Evolutionary conservation across 1,140 invertebrate species (phyloP).

Genomic region (Ericerus pela): DNA sequence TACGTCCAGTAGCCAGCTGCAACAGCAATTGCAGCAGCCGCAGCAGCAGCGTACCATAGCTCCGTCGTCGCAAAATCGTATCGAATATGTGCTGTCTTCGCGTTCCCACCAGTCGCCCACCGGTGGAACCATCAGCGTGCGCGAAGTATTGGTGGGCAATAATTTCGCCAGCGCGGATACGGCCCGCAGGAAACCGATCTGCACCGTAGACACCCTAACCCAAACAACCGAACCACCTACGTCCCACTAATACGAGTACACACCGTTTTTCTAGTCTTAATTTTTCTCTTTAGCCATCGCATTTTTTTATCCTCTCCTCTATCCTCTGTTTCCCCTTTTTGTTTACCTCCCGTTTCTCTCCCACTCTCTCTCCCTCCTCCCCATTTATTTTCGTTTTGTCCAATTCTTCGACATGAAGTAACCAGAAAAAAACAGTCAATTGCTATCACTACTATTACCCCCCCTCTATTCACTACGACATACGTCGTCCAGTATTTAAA

Average conservation of each 20-base stretch:
- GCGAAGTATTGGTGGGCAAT: constrained; percentile 19
- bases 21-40: too few relatives aligned
- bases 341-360: background rate
- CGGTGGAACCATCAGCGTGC: constrained; percentile 28
- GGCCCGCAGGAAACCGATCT: constrained; percentile 36
- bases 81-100: constrained; percentile 25
- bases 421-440: too few relatives aligned
- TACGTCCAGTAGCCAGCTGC: too few relatives aligned
- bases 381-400: too few relatives aligned
- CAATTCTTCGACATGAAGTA: too few relatives aligned
- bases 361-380: too few relatives aligned
- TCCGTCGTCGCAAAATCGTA: constrained; percentile 26
- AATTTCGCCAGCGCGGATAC: constrained; percentile 17
- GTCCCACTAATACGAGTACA: constrained; percentile 34
- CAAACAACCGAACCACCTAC: constrained; percentile 39
- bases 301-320: background rate
- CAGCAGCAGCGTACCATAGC: constrained; percentile 27
- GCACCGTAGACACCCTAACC: constrained; percentile 27
- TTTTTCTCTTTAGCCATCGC: constrained; percentile 10
- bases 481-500: too few relatives aligned
- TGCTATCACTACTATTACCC: too few relatives aligned
- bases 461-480: too few relatives aligned
- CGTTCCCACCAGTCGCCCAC: constrained; percentile 31
- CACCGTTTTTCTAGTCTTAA: constrained; percentile 14
- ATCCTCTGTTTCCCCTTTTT: background rate